Evolutionary conservation across 2,797 vertebrate species (phyloP).

Genomic region (Danio jaintianensis): DNA sequence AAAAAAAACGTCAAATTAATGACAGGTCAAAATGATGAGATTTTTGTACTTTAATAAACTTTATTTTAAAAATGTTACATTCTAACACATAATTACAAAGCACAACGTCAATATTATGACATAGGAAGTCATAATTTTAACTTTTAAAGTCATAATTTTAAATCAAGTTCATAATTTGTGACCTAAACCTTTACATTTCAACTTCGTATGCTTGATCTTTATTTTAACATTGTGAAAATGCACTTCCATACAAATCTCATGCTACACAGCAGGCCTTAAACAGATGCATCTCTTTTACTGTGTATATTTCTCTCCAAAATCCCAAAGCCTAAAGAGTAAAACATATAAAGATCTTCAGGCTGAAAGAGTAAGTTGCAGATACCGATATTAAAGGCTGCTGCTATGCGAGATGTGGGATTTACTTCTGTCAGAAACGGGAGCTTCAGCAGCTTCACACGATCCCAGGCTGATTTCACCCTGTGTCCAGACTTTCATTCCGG

Average conservation of each 20-base stretch:
- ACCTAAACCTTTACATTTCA: too few species aligned
- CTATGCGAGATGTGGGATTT: constrained; percentile 3
- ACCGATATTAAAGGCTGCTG: constrained; percentile 23
- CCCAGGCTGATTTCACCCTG: constrained; percentile 21
- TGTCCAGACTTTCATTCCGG: constrained; percentile 26
- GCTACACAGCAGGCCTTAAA: neutral
- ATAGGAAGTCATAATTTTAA: too few species aligned
- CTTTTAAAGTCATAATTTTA: too few species aligned
- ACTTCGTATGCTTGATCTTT: too few species aligned
- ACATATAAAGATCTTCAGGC: constrained; percentile 3
- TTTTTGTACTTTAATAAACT: too few species aligned
- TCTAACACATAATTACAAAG: too few species aligned
- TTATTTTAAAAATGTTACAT: too few species aligned
- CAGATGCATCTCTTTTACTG: constrained; percentile 26
- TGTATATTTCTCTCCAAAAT: constrained; percentile 9
- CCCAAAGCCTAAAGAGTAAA: constrained; percentile 25
- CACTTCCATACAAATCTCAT: neutral
- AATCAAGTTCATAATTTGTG: too few species aligned
- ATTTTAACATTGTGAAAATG: too few species aligned
- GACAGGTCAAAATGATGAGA: too few species aligned
- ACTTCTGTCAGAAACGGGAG: constrained; percentile 15
- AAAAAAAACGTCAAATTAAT: too few species aligned
- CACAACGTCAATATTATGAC: too few species aligned
- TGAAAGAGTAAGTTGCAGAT: neutral
- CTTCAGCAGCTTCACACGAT: constrained; percentile 10